These are phyloP conservation scores for Asteroscopus sphinx DNA, from an alignment of 2,888 invertebrate genomes.

Conservation along the genomic window DNA sequence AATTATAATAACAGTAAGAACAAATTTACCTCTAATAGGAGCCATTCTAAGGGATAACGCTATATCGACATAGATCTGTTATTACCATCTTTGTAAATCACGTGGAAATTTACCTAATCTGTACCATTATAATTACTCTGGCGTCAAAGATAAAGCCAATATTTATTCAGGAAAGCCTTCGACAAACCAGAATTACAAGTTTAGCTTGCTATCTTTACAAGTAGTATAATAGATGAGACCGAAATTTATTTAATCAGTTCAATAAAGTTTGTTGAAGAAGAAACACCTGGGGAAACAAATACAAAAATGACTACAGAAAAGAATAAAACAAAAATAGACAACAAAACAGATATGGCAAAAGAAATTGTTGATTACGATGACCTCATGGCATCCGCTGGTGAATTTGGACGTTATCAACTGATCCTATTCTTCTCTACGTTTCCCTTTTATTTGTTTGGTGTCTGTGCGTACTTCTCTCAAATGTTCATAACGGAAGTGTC, in stretches of 20 bases:
- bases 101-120: conserved; percentile 47
- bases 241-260: conserved; percentile 29
- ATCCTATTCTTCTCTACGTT: conserved; percentile 64
- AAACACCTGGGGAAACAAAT: conserved; percentile 11
- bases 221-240: conserved; percentile 35
- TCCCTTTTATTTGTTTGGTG: conserved; percentile 69
- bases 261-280: conserved; percentile 20
- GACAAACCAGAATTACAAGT: conserved; percentile 27
- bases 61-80: conserved; percentile 2
- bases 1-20: background rate
- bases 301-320: conserved; percentile 40
- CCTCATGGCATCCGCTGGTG: conserved; percentile 67
- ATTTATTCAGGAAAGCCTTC: conserved; percentile 23
- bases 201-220: conserved; percentile 38
- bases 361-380: conserved; percentile 67
- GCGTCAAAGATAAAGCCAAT: conserved; percentile 40
- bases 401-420: conserved; percentile 68
- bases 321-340: conserved; percentile 22
- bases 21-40: conserved; percentile 6
- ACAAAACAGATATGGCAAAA: conserved; percentile 35
- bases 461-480: conserved; percentile 67
- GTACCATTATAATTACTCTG: conserved; percentile 16
- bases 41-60: background rate
- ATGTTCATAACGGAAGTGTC: conserved; percentile 71
- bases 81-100: conserved; percentile 19